phyloP scores from a whole-genome alignment of 2,888 invertebrate species.

The Oligia fasciuncula region DNA sequence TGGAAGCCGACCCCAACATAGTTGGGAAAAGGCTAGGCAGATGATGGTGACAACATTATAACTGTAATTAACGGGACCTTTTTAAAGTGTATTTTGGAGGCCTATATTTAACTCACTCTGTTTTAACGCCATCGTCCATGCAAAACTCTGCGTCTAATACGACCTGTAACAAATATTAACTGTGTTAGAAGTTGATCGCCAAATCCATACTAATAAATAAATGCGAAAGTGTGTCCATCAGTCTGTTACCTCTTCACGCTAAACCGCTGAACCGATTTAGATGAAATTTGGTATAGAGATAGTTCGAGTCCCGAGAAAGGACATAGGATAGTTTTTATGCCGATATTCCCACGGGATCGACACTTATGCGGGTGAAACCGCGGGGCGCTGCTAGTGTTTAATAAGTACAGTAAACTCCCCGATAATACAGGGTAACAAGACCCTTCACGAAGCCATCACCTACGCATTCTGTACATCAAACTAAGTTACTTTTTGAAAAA shows the following conservation, averaged over 20 bases:
- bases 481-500: too few relatives aligned
- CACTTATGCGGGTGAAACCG: too few relatives aligned
- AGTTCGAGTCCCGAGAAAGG: too few relatives aligned
- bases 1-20: too few relatives aligned
- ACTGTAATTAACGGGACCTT: not conserved
- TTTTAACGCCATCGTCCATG: slow-evolving; percentile 79
- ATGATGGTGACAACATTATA: too few relatives aligned
- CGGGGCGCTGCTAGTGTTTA: not conserved
- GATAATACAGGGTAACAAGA: not conserved
- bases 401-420: not conserved
- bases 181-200: not conserved
- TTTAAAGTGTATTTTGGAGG: not conserved
- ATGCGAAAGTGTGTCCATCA: too few relatives aligned
- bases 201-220: not conserved
- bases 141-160: slow-evolving; percentile 78
- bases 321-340: too few relatives aligned
- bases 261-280: too few relatives aligned
- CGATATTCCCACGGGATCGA: too few relatives aligned
- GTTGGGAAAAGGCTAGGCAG: too few relatives aligned
- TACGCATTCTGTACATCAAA: not conserved
- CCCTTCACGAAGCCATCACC: not conserved
- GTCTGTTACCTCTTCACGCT: too few relatives aligned
- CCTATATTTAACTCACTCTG: slow-evolving; percentile 32
- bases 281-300: too few relatives aligned
- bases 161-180: slow-evolving; percentile 73